Evolutionary conservation across 2,888 invertebrate species (phyloP).

Genomic region (Pasiphila rectangulata): DNA sequence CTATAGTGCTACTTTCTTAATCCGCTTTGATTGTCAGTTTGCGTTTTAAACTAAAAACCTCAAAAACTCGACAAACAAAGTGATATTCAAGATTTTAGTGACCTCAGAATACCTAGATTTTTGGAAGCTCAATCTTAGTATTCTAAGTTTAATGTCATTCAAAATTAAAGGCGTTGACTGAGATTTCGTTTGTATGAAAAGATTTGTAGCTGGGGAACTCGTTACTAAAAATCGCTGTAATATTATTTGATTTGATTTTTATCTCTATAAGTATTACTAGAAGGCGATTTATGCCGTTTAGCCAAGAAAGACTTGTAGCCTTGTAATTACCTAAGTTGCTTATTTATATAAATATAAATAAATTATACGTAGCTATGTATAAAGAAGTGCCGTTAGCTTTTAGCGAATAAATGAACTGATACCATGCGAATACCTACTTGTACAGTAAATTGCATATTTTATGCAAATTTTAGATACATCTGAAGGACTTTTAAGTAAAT

Average conservation of each 20-base stretch:
- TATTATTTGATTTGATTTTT: constrained; percentile 40
- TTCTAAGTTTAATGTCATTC: constrained; percentile 3
- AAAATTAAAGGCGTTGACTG: background rate
- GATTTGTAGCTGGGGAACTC: background rate
- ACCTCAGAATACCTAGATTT: constrained; percentile 1
- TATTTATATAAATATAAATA: constrained; percentile 71
- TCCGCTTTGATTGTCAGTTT: constrained; percentile 1
- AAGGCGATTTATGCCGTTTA: constrained; percentile 60
- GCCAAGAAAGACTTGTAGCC: constrained; percentile 74
- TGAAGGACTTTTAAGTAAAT: constrained; percentile 50
- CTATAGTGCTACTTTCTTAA: background rate
- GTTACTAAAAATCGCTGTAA: constrained; percentile 35
- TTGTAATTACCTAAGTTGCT: constrained; percentile 57
- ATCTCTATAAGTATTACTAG: constrained; percentile 65
- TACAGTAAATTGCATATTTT: constrained; percentile 53
- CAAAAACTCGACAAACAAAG: background rate
- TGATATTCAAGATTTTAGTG: constrained; percentile 1
- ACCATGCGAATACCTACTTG: constrained; percentile 51
- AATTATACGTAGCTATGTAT: constrained; percentile 50
- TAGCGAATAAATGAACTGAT: constrained; percentile 64
- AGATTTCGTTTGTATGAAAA: background rate
- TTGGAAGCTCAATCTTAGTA: constrained; percentile 4
- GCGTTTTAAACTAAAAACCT: background rate
- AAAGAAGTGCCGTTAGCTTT: constrained; percentile 63
- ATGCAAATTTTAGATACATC: constrained; percentile 56